Conservation (phyloP, 2,113 vertebrate genomes). For the Caranx melampygus region DNA sequence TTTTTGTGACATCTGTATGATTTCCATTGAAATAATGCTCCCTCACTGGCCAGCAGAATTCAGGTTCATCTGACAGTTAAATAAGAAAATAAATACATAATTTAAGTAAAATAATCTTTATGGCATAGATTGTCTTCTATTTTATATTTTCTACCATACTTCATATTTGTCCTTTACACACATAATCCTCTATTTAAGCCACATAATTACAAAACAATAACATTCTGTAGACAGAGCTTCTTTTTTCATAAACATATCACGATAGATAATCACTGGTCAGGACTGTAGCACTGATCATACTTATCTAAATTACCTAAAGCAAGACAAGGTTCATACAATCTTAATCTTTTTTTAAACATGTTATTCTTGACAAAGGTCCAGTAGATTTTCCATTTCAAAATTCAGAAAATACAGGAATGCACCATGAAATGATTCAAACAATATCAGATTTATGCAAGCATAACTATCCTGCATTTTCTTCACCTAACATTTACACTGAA, state of each 20-base stretch:
- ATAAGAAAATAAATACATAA: slow-evolving; percentile 85
- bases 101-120: slow-evolving; percentile 78
- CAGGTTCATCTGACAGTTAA: slow-evolving; percentile 70
- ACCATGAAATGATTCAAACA: slow-evolving; percentile 63
- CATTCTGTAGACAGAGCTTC: slow-evolving; percentile 65
- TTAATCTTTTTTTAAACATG: slow-evolving; percentile 45
- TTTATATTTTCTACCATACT: slow-evolving; percentile 57
- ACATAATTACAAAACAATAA: slow-evolving; percentile 70
- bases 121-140: slow-evolving; percentile 82
- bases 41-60: slow-evolving; percentile 84
- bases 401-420: slow-evolving; percentile 54
- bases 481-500: slow-evolving; percentile 56
- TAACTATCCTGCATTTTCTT: slow-evolving; percentile 49
- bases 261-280: slow-evolving; percentile 54
- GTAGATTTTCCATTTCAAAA: slow-evolving; percentile 56
- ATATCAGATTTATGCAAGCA: slow-evolving; percentile 43
- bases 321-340: slow-evolving; percentile 54
- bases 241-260: slow-evolving; percentile 59
- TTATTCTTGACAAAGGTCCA: slow-evolving; percentile 58
- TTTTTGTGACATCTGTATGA: slow-evolving; percentile 43
- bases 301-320: slow-evolving; percentile 58
- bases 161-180: slow-evolving; percentile 64
- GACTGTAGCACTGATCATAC: slow-evolving; percentile 57
- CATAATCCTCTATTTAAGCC: slow-evolving; percentile 66
- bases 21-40: slow-evolving; percentile 69